Percentiles rank a stretch among this genome's conserved stretches.
Evolutionary conservation across 2,113 vertebrate genomes (phyloP).

Genomic region (Mus pahari): DNA sequence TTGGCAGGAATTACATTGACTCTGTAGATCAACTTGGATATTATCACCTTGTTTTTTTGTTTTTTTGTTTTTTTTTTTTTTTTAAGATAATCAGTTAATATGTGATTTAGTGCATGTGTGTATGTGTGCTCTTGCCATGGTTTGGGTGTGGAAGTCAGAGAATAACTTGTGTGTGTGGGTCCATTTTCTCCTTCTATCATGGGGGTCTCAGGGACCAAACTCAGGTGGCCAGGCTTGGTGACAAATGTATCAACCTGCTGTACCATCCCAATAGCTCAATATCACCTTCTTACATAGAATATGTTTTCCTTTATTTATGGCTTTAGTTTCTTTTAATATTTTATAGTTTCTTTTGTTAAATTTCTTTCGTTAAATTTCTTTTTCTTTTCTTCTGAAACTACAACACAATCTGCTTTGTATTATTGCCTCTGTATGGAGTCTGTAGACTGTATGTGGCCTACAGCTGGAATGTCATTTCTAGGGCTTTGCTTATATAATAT

Average conservation of each 20-base stretch:
- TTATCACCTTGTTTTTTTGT: background rate
- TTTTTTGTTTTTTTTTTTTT: background rate
- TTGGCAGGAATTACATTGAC: background rate
- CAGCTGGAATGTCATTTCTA: background rate
- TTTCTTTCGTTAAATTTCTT: background rate
- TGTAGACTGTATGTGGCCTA: background rate
- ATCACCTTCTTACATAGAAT: background rate
- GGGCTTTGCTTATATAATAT: background rate
- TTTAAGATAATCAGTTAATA: background rate
- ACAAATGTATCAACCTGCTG: background rate
- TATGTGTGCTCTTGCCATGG: background rate
- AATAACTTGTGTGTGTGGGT: background rate
- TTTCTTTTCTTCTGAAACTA: background rate
- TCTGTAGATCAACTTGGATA: background rate
- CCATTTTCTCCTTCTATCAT: background rate
- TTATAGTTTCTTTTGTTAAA: constrained; percentile 39
- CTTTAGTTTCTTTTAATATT: constrained; percentile 40
- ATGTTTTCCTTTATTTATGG: background rate
- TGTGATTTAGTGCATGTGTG: background rate
- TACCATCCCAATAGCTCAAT: background rate
- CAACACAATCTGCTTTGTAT: background rate
- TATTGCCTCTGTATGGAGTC: background rate
- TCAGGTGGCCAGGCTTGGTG: background rate
- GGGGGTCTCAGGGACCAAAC: background rate
- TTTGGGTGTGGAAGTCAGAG: background rate